Conservation (phyloP, 2,888 invertebrate species). For the Polyommatus icarus region DNA sequence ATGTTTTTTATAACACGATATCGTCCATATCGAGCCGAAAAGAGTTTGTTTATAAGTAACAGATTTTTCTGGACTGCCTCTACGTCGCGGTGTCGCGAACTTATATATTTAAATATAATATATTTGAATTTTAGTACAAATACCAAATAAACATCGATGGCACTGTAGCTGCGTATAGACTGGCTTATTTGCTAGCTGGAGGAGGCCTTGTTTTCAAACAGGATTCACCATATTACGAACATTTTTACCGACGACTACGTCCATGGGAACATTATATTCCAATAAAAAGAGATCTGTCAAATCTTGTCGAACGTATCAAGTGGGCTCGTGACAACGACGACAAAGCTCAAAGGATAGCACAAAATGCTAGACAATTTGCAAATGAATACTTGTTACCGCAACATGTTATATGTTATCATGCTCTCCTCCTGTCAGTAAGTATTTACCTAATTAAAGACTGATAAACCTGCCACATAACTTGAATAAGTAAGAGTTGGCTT, state of each 20-base stretch:
- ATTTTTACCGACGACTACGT: constrained; percentile 90
- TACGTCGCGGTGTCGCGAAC: too few species aligned
- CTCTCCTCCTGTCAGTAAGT: constrained; percentile 72
- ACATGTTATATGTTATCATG: constrained; percentile 94
- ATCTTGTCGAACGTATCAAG: constrained; percentile 87
- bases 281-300: constrained; percentile 87
- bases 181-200: constrained; percentile 94
- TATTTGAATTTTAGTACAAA: constrained; percentile 85
- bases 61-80: too few species aligned
- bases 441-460: constrained; percentile 67
- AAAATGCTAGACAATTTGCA: constrained; percentile 85
- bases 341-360: constrained; percentile 83
- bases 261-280: constrained; percentile 92
- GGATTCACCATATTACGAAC: constrained; percentile 96
- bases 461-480: constrained; percentile 56
- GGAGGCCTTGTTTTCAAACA: constrained; percentile 95
- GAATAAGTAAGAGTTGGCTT: constrained; percentile 42
- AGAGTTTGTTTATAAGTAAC: too few species aligned
- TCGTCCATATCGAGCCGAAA: too few species aligned
- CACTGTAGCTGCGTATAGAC: constrained; percentile 96
- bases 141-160: constrained; percentile 97
- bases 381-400: constrained; percentile 89
- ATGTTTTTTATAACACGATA: too few species aligned
- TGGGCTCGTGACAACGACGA: constrained; percentile 89
- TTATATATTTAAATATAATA: too few species aligned